A percentile compares a stretch with the other conserved stretches of the same genome.
Evolutionary conservation across 2,888 invertebrate species (phyloP).

Genomic region (Oligia fasciuncula): DNA sequence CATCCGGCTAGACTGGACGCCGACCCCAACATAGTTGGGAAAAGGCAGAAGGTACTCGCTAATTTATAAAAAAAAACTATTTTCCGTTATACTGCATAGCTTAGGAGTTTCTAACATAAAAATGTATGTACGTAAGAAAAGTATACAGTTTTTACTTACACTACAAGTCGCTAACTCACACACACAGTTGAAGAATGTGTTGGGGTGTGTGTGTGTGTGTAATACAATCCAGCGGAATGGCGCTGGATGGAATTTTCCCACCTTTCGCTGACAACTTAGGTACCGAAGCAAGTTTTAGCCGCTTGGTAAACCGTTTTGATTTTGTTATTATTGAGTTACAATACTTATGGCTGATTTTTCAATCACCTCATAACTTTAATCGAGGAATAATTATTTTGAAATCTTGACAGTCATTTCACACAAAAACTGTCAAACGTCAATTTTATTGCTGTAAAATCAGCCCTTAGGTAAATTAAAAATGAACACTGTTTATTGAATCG

Average conservation of each 20-base stretch:
- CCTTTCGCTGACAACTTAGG: slow-evolving; percentile 71
- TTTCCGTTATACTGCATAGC: neutral
- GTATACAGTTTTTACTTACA: neutral
- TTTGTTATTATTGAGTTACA: neutral
- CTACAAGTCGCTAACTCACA: neutral
- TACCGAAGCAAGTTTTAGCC: slow-evolving; percentile 33
- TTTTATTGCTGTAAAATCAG: too few relatives aligned
- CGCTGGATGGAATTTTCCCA: slow-evolving; percentile 72
- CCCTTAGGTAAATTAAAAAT: too few relatives aligned
- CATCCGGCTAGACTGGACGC: too few relatives aligned
- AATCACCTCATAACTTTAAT: too few relatives aligned
- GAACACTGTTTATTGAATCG: too few relatives aligned
- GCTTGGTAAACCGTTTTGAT: slow-evolving; percentile 13
- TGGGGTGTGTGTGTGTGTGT: slow-evolving; percentile 16
- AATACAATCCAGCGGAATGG: slow-evolving; percentile 61
- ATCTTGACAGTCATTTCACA: too few relatives aligned
- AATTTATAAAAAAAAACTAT: neutral
- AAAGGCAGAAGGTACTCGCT: neutral
- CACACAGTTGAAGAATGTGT: neutral
- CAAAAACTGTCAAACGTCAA: too few relatives aligned
- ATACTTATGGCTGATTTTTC: too few relatives aligned
- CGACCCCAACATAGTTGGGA: too few relatives aligned
- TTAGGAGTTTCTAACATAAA: neutral
- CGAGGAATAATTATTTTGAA: too few relatives aligned
- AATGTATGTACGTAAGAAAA: neutral